Percentiles rank a stretch among this genome's conserved stretches.
Conservation (phyloP, 2,888 invertebrate genomes). For the Drosophila differens region DNA sequence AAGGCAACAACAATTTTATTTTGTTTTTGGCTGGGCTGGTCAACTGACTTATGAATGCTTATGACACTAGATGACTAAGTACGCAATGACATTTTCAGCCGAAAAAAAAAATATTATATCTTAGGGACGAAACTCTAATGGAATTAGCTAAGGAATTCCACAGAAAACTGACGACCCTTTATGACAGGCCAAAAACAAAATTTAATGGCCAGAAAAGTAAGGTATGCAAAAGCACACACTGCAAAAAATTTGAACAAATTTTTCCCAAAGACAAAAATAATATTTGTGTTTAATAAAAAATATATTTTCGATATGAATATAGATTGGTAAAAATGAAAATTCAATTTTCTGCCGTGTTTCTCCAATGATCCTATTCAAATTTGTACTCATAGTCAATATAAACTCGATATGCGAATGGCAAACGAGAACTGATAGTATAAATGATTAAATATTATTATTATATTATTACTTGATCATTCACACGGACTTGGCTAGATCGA, state of each 20-base stretch:
- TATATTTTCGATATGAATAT: background rate
- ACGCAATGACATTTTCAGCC: background rate
- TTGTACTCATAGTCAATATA: background rate
- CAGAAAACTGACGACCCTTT: slow-evolving; percentile 47
- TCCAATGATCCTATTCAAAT: background rate
- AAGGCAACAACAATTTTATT: slow-evolving; percentile 8
- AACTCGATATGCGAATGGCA: no score
- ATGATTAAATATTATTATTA: background rate
- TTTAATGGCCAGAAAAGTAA: slow-evolving; percentile 31
- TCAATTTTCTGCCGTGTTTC: background rate
- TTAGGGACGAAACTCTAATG: slow-evolving; percentile 13
- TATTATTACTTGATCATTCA: background rate
- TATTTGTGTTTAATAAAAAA: background rate
- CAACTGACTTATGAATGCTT: slow-evolving; percentile 47
- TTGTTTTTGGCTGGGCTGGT: slow-evolving; percentile 31
- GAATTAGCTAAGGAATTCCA: slow-evolving; percentile 46
- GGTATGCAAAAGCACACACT: slow-evolving; percentile 23
- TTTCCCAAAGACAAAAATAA: background rate
- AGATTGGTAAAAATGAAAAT: background rate
- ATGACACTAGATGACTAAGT: slow-evolving; percentile 24
- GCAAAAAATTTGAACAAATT: background rate
- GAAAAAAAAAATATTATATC: background rate
- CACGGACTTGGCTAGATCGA: background rate
- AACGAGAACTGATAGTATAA: background rate
- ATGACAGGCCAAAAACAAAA: slow-evolving; percentile 50